Conservation (phyloP, 2,797 vertebrate species). For the Syndactyla subalaris region DNA sequence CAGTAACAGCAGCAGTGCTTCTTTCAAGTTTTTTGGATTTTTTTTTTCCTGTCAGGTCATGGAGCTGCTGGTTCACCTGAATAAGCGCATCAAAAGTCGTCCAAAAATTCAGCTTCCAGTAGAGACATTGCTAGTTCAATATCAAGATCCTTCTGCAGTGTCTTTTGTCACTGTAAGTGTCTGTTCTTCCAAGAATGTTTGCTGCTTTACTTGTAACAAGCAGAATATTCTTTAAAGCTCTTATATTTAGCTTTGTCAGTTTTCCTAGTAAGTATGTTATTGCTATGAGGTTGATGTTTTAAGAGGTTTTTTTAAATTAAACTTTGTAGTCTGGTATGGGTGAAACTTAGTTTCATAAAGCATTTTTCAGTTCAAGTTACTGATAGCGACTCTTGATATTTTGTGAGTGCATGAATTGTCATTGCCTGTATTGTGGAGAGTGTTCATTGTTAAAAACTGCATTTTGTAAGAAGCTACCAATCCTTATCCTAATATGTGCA, state of each 20-base stretch:
- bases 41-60: slow-evolving; percentile 86
- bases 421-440: not conserved
- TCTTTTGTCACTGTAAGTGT: slow-evolving; percentile 94
- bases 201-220: not conserved
- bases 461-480: not conserved
- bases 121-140: slow-evolving; percentile 95
- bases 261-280: not conserved
- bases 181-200: not conserved
- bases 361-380: not conserved
- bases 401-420: not conserved
- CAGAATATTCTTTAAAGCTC: not conserved
- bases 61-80: slow-evolving; percentile 96
- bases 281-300: not conserved
- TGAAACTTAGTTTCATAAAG: not conserved
- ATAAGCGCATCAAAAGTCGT: slow-evolving; percentile 97
- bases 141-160: slow-evolving; percentile 96
- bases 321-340: not conserved
- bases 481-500: not conserved
- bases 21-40: not conserved
- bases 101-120: slow-evolving; percentile 98
- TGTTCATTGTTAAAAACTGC: not conserved
- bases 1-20: not conserved
- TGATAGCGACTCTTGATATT: not conserved
- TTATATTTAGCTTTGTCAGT: not conserved
- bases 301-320: not conserved